Percentiles rank a stretch among this genome's conserved stretches.
Conservation (phyloP, 2,113 vertebrate species). For the Pogonocichla stellata region DNA sequence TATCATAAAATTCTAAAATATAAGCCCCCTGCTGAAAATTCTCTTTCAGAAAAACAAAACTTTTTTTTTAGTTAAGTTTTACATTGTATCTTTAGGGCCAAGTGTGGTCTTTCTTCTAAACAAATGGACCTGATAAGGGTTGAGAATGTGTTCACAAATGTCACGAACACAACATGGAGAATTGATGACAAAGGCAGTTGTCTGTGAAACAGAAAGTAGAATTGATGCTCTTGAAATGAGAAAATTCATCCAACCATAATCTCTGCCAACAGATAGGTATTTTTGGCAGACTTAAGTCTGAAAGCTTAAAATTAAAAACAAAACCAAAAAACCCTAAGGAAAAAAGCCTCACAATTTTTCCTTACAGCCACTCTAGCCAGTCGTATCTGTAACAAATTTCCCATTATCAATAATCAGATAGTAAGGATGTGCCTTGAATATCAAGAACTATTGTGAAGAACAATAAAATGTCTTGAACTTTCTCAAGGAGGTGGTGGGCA, state of each 20-base stretch:
- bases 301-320: not conserved
- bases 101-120: not conserved
- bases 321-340: no score
- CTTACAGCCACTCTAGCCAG: not conserved
- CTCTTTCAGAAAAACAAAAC: not conserved
- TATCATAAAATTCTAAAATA: not conserved
- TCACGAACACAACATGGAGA: not conserved
- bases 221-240: not conserved
- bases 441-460: not conserved
- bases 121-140: not conserved
- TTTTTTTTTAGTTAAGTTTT: not conserved
- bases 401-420: not conserved
- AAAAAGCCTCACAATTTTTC: not conserved
- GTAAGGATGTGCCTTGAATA: not conserved
- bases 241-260: not conserved
- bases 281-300: not conserved
- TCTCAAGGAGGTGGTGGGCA: not conserved
- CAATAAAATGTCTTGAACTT: not conserved
- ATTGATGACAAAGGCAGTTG: not conserved
- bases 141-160: not conserved
- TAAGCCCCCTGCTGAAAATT: not conserved
- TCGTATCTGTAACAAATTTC: not conserved
- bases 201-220: not conserved
- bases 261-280: not conserved
- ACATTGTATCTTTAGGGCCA: not conserved